phyloP scores from a whole-genome alignment of 2,888 invertebrate genomes.

The Macrophya alboannulata region DNA sequence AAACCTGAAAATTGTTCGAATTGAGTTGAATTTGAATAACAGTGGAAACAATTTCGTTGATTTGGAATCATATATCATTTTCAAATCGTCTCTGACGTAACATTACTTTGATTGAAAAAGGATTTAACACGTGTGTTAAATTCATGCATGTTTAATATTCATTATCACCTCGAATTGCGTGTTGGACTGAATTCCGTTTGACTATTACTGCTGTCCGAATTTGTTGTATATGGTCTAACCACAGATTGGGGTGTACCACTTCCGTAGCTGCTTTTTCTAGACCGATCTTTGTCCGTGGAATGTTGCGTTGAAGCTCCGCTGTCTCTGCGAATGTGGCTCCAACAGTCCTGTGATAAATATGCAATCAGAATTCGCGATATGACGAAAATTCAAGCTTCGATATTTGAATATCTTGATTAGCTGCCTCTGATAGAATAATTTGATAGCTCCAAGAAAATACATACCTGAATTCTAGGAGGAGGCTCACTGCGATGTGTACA shows the following conservation, averaged over 20 bases:
- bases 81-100: neutral
- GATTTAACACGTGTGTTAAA: neutral
- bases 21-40: neutral
- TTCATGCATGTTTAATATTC: neutral
- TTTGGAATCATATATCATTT: conserved; percentile 26
- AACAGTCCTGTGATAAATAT: conserved; percentile 73
- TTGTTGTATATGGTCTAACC: conserved; percentile 75
- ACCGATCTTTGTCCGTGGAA: conserved; percentile 77
- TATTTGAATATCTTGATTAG: neutral
- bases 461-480: conserved; percentile 79
- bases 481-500: conserved; percentile 92
- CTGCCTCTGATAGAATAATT: neutral
- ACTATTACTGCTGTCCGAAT: conserved; percentile 77
- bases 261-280: conserved; percentile 74
- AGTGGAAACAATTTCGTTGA: neutral
- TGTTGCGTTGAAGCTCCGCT: conserved; percentile 91
- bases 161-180: conserved; percentile 75
- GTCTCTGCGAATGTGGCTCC: conserved; percentile 83
- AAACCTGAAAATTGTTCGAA: conserved; percentile 68
- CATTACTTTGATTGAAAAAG: neutral
- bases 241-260: conserved; percentile 71
- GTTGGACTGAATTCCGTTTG: conserved; percentile 78
- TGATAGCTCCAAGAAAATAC: neutral
- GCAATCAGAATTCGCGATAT: neutral
- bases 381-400: neutral